phyloP scores from a whole-genome alignment of 2,797 vertebrate species.

The Propithecus deckenii region DNA sequence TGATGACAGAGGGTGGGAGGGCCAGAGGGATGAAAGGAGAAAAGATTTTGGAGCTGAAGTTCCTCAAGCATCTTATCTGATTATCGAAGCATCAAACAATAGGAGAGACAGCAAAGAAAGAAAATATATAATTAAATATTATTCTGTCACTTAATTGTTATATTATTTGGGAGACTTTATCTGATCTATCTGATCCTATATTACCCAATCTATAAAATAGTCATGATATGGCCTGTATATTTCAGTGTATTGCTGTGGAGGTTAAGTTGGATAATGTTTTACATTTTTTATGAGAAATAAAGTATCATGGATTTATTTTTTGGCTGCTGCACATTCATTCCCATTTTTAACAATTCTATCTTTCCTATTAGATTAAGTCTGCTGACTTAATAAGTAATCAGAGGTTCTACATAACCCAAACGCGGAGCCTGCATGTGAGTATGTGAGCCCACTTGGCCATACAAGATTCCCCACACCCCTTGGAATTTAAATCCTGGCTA shows the following conservation, averaged over 20 bases:
- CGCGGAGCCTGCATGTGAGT: neutral
- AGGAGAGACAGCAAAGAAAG: neutral
- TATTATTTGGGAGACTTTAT: neutral
- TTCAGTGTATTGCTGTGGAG: neutral
- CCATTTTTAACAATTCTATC: neutral
- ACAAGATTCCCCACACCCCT: neutral
- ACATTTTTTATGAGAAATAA: neutral
- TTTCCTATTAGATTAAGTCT: neutral
- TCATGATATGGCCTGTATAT: neutral
- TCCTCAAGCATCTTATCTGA: neutral
- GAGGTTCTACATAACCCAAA: neutral
- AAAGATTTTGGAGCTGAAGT: neutral
- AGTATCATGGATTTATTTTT: neutral
- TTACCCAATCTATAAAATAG: neutral
- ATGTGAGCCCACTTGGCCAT: neutral
- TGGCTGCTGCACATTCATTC: neutral
- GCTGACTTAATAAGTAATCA: neutral
- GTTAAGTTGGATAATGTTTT: neutral
- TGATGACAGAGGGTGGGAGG: neutral
- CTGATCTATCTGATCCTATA: neutral
- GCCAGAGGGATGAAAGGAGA: neutral
- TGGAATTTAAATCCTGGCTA: neutral
- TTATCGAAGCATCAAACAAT: neutral
- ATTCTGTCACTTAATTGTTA: neutral
- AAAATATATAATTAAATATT: neutral